Evolutionary conservation across 2,888 invertebrate species (phyloP).

Genomic region (Punctoribates punctum): DNA sequence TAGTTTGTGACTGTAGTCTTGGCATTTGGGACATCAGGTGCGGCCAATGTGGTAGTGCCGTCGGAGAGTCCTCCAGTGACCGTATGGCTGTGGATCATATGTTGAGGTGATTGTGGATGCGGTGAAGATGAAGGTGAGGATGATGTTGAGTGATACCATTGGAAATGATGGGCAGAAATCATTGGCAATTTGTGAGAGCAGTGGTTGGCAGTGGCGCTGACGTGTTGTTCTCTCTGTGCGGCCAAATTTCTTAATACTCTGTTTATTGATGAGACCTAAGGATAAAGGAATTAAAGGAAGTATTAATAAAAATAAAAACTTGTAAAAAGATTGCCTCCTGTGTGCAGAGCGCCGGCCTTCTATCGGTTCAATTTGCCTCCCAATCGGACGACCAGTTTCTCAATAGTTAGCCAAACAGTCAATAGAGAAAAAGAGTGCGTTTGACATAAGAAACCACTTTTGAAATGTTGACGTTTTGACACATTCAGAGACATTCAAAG

Average conservation of each 20-base stretch:
- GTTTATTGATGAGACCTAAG: conserved; percentile 95
- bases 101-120: conserved; percentile 23
- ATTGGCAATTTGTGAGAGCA: conserved; percentile 11
- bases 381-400: conserved; percentile 25
- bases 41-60: background rate
- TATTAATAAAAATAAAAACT: conserved; percentile 36
- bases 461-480: conserved; percentile 35
- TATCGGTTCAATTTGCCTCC: conserved; percentile 20
- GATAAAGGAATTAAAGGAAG: conserved; percentile 49
- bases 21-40: background rate
- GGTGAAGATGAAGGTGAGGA: conserved; percentile 23
- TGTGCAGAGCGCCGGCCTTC: conserved; percentile 30
- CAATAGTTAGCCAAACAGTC: conserved; percentile 13
- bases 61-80: background rate
- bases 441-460: conserved; percentile 34
- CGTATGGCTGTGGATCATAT: background rate
- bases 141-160: conserved; percentile 25
- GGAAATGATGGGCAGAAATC: conserved; percentile 24
- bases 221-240: conserved; percentile 81
- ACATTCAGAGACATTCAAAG: conserved; percentile 33
- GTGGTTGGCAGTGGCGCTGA: conserved; percentile 1
- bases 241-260: conserved; percentile 92
- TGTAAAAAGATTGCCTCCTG: conserved; percentile 32
- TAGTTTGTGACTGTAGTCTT: too few relatives aligned
- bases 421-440: conserved; percentile 1